Base-by-base conservation (phyloP, 2,888 invertebrate genomes). In the Rhogogaster chlorosoma region DNA sequence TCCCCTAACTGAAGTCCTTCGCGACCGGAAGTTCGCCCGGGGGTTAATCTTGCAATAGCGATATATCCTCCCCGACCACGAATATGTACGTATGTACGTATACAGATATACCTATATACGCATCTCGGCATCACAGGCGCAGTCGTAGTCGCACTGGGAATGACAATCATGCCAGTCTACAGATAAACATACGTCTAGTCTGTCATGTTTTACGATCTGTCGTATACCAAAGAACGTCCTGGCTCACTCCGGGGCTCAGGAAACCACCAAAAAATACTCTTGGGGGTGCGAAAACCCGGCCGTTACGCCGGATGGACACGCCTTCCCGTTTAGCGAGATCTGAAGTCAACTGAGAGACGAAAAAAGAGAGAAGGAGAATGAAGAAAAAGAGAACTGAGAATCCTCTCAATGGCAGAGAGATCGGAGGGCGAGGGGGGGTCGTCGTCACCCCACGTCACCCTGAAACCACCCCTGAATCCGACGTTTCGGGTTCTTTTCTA, bases 311-410 rank as follows among this genome's bases (percentile, higher is more conserved):
- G 57, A 61, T 61, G 57, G 80, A 57, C 80, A 80, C 80, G 80
- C 80, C 80, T 80, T 29, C 32, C 80, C 57, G 80, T 61, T 80
- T 80, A 80, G 80, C 80, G 2, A 80, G 80, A 80, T 80, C 53
- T 32, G 49, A 77, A 83, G 84, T 84, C 78, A 70, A 84, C 70
- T 75, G 57, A 49, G 84, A 71, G 84, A 84, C 26, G 78, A 83
- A 36, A 57, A 77, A 26, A 77, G 84, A 77, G 83, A 61, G 73
- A 45, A 70, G 32, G 15, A 32, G 83, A 77, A 71, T 26, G 64
- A 71, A 77, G 78, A 53, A 53, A 80, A 42, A 18, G 61, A 26
- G 78, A 57, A 53, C 32, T n/a, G 4, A 7, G 67, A 32, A 67
- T 77, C 32, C 49, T 53, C 53, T 77, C 18, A 32, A 22, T 42